Conservation (phyloP, 2,797 vertebrate genomes). For the Falco cherrug region DNA sequence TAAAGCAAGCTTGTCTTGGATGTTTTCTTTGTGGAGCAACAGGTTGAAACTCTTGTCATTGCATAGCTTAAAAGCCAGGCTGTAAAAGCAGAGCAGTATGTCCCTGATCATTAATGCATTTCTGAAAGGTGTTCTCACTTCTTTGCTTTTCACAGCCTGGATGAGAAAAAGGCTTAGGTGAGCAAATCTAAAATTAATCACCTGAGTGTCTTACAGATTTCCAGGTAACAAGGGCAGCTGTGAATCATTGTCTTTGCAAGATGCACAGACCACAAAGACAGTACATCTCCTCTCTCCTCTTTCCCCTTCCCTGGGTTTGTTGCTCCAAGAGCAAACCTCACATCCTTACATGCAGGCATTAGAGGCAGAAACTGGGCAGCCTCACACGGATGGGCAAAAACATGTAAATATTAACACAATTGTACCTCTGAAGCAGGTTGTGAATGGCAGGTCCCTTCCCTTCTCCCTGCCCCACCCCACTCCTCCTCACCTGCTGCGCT, state of each 20-base stretch:
- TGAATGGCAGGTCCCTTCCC: neutral
- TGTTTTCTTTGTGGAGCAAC: neutral
- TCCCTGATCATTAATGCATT: neutral
- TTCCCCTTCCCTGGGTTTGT: neutral
- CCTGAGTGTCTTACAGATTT: neutral
- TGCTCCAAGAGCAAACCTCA: neutral
- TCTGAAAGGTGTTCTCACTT: slow-evolving; percentile 13
- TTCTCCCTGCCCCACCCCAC: neutral
- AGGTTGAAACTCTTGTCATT: neutral
- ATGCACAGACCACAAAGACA: neutral
- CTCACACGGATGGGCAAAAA: neutral
- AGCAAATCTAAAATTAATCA: slow-evolving; percentile 26
- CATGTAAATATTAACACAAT: neutral
- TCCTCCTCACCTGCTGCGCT: neutral
- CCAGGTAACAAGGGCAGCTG: neutral
- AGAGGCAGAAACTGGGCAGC: neutral
- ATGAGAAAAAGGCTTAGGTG: neutral
- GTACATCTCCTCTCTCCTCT: neutral
- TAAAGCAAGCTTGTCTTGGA: neutral
- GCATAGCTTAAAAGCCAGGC: slow-evolving; percentile 9
- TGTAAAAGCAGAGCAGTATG: neutral
- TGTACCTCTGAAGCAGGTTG: neutral
- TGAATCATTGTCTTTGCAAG: neutral
- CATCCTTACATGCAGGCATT: fast-evolving
- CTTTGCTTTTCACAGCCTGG: slow-evolving; percentile 13